These are phyloP conservation scores for Bombycilla garrulus DNA, from an alignment of 2,113 vertebrate species.

Conservation along the genomic window DNA sequence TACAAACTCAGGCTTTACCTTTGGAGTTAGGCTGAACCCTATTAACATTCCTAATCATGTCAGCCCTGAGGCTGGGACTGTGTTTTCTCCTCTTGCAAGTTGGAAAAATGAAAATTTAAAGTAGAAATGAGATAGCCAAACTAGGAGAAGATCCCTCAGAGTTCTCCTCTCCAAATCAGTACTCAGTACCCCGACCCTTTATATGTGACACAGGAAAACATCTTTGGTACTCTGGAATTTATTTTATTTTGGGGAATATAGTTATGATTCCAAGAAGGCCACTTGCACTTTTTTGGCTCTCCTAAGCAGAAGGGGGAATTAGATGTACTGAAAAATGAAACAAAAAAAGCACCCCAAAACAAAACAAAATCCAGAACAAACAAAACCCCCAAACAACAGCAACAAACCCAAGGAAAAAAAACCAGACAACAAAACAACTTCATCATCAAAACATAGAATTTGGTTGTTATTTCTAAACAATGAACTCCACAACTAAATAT, in stretches of 20 bases:
- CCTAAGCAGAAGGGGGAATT: not conserved
- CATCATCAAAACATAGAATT: not conserved
- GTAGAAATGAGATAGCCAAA: not conserved
- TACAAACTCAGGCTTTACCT: not conserved
- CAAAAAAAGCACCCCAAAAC: not conserved
- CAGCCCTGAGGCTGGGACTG: not conserved
- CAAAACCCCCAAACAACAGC: not conserved
- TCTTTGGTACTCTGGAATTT: not conserved
- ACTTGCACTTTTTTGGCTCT: not conserved
- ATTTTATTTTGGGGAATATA: not conserved
- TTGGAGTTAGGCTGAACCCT: not conserved
- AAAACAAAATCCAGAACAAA: not conserved
- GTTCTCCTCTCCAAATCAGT: not conserved
- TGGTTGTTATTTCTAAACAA: not conserved
- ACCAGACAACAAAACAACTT: not conserved
- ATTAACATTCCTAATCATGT: not conserved
- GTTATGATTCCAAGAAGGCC: not conserved
- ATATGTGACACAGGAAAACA: not conserved
- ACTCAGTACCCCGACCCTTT: fast-evolving
- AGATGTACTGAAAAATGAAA: not conserved
- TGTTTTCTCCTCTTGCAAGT: not conserved
- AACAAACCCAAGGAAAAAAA: not conserved
- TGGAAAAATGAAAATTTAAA: not conserved
- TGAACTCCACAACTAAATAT: not conserved
- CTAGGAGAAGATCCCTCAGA: not conserved